phyloP scores from a whole-genome alignment of 1,140 invertebrate species.

The Lasioglossum albipes region DNA sequence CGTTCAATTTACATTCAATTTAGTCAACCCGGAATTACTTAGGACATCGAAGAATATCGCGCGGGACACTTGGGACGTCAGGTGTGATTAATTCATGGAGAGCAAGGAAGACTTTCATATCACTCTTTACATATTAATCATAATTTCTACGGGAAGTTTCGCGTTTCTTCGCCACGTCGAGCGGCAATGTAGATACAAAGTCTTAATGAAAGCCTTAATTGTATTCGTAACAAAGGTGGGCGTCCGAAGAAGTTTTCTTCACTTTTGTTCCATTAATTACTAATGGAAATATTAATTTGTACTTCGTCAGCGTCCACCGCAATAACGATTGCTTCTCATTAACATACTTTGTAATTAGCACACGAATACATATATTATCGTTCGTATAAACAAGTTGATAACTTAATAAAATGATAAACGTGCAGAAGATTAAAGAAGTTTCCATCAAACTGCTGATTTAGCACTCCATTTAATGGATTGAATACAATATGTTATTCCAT shows the following conservation, averaged over 20 bases:
- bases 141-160: not conserved
- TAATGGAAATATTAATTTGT: not conserved
- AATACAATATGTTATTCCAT: no score
- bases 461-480: no score
- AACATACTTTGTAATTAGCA: no score
- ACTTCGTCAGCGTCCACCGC: not conserved
- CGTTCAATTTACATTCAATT: not conserved
- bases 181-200: not conserved
- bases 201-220: conserved; percentile 14
- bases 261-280: not conserved
- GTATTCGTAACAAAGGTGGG: not conserved
- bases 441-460: no score
- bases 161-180: not conserved
- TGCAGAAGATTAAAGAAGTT: no score
- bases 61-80: not conserved
- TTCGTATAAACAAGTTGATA: no score
- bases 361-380: no score
- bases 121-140: conserved; percentile 7
- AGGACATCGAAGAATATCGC: not conserved
- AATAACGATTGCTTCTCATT: no score
- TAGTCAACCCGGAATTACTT: not conserved
- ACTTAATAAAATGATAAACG: no score
- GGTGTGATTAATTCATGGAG: not conserved
- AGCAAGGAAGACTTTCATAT: not conserved
- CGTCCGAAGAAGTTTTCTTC: not conserved